Conservation (phyloP, 2,113 vertebrate species). For the Poecile atricapillus region DNA sequence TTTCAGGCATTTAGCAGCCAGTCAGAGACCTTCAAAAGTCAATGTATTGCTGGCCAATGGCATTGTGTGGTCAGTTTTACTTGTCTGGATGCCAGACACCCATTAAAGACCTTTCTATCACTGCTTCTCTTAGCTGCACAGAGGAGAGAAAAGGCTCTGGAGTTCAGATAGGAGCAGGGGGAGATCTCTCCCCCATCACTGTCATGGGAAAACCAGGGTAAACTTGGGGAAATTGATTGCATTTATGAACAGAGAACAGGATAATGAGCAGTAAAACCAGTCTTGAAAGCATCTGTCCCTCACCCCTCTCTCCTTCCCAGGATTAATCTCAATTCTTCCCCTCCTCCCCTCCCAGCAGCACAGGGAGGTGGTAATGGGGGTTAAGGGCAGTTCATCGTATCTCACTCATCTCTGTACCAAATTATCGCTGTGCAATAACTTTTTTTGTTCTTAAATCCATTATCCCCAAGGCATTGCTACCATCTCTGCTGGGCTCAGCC, state of each 20-base stretch:
- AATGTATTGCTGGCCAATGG: neutral
- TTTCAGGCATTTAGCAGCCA: neutral
- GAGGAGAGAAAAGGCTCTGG: neutral
- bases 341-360: neutral
- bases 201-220: neutral
- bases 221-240: neutral
- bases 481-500: neutral
- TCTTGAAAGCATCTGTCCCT: neutral
- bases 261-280: neutral
- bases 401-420: neutral
- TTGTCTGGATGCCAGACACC: neutral
- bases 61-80: neutral
- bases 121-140: neutral
- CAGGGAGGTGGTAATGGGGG: too few species aligned
- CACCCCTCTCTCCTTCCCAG: fast-evolving
- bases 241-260: neutral
- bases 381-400: neutral
- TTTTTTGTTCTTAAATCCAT: neutral
- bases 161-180: neutral
- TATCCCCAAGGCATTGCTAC: neutral
- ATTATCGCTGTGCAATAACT: neutral
- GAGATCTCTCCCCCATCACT: neutral
- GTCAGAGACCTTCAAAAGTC: neutral
- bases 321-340: neutral
- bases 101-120: neutral